phyloP scores from a whole-genome alignment of 2,113 vertebrate species.

The Myiopsitta monachus region DNA sequence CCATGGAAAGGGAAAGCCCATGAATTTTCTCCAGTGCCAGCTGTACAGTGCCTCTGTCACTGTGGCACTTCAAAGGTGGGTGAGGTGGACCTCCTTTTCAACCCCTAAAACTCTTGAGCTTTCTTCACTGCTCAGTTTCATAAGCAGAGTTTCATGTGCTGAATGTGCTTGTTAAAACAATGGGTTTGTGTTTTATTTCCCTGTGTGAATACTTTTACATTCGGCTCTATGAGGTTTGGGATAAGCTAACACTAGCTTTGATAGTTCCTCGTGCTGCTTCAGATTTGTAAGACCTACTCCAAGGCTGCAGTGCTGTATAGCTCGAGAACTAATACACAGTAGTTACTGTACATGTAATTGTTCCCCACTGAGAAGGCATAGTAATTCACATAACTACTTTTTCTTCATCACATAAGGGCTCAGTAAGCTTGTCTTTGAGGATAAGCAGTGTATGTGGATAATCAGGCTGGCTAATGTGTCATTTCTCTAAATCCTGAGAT shows the following conservation, averaged over 20 bases:
- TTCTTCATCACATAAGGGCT: background rate
- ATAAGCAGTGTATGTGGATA: background rate
- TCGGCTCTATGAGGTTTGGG: background rate
- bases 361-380: background rate
- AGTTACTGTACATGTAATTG: background rate
- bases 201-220: fast-evolving
- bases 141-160: background rate
- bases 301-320: background rate
- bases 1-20: background rate
- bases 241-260: background rate
- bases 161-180: background rate
- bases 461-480: background rate
- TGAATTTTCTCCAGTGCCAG: background rate
- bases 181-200: background rate
- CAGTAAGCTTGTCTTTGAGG: background rate
- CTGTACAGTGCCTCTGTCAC: background rate
- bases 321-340: background rate
- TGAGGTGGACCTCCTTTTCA: background rate
- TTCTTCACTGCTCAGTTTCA: background rate
- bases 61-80: fast-evolving
- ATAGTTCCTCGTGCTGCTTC: background rate
- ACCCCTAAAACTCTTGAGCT: background rate
- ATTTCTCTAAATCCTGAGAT: background rate
- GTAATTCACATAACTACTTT: background rate
- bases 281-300: background rate